Evolutionary conservation across 2,888 invertebrate genomes (phyloP).

Genomic region (Latheticus oryzae): DNA sequence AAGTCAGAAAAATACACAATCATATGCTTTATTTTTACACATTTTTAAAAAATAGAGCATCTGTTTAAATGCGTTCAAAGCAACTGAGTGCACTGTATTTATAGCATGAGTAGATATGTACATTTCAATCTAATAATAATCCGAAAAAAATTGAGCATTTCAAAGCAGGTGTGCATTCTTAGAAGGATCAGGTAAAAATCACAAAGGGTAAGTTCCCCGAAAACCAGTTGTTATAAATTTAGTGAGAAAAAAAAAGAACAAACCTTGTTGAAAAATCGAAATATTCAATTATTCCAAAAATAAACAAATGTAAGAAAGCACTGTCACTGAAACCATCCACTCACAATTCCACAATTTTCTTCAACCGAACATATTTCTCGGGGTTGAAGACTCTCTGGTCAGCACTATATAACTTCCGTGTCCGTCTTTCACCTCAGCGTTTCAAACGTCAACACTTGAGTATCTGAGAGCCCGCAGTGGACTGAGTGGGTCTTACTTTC

Average conservation of each 20-base stretch:
- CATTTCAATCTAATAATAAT: neutral
- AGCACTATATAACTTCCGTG: constrained; percentile 32
- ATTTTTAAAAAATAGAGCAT: no score
- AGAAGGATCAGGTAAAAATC: constrained; percentile 4
- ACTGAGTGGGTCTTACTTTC: constrained; percentile 41
- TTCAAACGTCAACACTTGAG: constrained; percentile 24
- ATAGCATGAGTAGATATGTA: neutral
- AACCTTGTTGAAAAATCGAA: constrained; percentile 11
- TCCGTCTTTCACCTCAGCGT: constrained; percentile 36
- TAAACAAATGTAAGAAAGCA: constrained; percentile 3
- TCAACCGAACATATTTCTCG: constrained; percentile 26
- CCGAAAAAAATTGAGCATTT: neutral
- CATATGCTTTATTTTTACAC: constrained; percentile 2
- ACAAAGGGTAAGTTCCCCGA: no score
- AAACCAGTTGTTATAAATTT: neutral
- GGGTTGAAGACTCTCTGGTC: constrained; percentile 10
- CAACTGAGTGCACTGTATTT: constrained; percentile 10
- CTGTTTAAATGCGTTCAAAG: no score
- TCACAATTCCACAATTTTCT: constrained; percentile 12
- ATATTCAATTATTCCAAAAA: constrained; percentile 24
- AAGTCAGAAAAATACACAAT: no score
- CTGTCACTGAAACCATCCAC: constrained; percentile 23
- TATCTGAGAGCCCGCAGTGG: constrained; percentile 37
- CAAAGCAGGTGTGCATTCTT: neutral
- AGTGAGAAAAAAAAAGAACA: constrained; percentile 3